A percentile compares a stretch with the other conserved stretches of the same genome.
Conservation (phyloP, 2,113 vertebrate species). For the Empidonax traillii region DNA sequence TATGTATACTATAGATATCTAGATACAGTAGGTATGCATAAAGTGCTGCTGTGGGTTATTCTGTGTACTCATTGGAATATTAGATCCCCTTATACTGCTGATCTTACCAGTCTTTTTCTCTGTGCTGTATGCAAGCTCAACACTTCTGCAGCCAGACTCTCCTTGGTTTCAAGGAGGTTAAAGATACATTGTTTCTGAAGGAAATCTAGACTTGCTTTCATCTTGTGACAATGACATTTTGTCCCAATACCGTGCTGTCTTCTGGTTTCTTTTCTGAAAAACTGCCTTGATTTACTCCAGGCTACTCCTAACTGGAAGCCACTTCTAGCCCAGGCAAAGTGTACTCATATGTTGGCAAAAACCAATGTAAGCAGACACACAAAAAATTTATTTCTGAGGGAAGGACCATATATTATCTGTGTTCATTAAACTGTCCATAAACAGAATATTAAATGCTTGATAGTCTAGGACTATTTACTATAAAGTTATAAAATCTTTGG, state of each 20-base stretch:
- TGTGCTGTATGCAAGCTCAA: neutral
- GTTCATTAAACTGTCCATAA: neutral
- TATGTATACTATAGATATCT: neutral
- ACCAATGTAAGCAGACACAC: neutral
- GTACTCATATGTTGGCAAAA: neutral
- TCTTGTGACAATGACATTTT: neutral
- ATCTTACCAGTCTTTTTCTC: neutral
- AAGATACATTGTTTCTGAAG: neutral
- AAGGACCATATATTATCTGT: neutral
- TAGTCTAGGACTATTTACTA: neutral
- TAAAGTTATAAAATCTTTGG: neutral
- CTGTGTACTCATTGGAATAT: neutral
- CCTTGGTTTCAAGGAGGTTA: neutral
- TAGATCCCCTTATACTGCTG: neutral
- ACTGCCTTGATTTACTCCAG: neutral
- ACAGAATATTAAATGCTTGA: neutral
- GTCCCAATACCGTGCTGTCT: neutral
- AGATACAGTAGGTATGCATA: neutral
- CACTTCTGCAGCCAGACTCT: neutral
- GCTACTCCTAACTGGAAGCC: neutral
- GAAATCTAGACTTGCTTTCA: neutral
- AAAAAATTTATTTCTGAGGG: neutral
- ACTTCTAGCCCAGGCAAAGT: neutral
- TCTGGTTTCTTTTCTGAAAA: neutral
- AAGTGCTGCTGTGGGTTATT: neutral